phyloP scores from a whole-genome alignment of 2,113 vertebrate species.

The Nibea coibor region DNA sequence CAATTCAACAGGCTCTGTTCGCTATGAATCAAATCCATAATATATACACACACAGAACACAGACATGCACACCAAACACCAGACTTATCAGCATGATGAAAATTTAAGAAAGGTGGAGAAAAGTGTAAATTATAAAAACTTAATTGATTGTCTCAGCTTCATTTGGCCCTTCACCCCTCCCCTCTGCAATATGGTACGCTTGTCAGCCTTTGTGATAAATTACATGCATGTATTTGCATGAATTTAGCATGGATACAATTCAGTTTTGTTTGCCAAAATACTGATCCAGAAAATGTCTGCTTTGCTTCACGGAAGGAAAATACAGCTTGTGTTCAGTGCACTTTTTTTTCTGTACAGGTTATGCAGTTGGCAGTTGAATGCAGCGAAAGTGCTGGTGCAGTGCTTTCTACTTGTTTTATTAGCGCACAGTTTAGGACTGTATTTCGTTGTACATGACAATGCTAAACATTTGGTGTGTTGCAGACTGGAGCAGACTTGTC shows the following conservation, averaged over 20 bases:
- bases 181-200: conserved; percentile 94
- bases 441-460: conserved; percentile 51
- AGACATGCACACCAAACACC: conserved; percentile 7
- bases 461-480: conserved; percentile 34
- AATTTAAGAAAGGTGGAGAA: conserved; percentile 75
- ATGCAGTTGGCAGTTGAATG: conserved; percentile 19
- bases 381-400: conserved; percentile 40
- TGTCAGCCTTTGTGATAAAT: conserved; percentile 98
- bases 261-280: conserved; percentile 91
- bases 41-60: conserved; percentile 44
- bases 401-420: conserved; percentile 47
- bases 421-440: conserved; percentile 37
- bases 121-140: conserved; percentile 87
- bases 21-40: conserved; percentile 86
- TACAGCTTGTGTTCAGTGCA: conserved; percentile 26
- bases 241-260: conserved; percentile 94
- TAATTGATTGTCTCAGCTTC: conserved; percentile 95
- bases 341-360: conserved; percentile 13
- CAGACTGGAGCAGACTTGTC: conserved; percentile 6
- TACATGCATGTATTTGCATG: conserved; percentile 97
- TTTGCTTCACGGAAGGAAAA: conserved; percentile 76
- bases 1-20: conserved; percentile 88
- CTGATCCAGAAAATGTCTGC: conserved; percentile 85
- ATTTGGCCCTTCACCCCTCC: conserved; percentile 90
- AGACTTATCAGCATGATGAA: conserved; percentile 22